Base-by-base conservation (phyloP, 2,797 vertebrate species). In the Tenualosa ilisha region DNA sequence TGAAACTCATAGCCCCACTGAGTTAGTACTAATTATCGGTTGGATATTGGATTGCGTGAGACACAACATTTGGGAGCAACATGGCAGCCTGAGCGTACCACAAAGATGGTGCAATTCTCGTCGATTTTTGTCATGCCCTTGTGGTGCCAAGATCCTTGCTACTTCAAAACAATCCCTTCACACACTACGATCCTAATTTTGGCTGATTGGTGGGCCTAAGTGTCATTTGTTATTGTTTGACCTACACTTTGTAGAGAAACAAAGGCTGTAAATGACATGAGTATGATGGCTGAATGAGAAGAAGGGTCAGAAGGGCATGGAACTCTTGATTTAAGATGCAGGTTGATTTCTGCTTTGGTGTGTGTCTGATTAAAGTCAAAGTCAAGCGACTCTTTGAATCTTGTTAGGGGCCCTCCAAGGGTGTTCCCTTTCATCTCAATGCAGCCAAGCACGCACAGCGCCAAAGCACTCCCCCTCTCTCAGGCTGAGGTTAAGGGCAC, bases 311-410 rank as follows among this genome's bases (percentile, higher is more conserved):
- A 82, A 56, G 81, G 85, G 88, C 54, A 49, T 83, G 87, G 86
- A 87, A 85, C 84, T 86, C 85, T 85, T 82, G 31, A 75, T 75
- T 75, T 75, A 43, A 75, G 68, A 84, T 83, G 84, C 56, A 68
- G 37, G 68, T 37, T 75, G 68, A 43, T 75, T 40, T 75, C 82
- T 65, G 31, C 86, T 86, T 87, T 86, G 86, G 84, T 68, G 63
- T 40, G 13, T 31, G 82, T 85, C 85, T 89, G 88, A 90, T 89
- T 89, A 88, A 88, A 90, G 89, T 84, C 86, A 88, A 89, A 86
- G 84, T 82, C 26, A 51, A 87, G 75, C 40, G 86, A 85, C 86
- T 86, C 83, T 84, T 31, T 24, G 84, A 31, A 20, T n/a, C 5
- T 86, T 81, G 75, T 81, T 61, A 82, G 85, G 85, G 86, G 87